Conservation (phyloP, 1,140 invertebrate genomes). For the Diplogasteroides magnus region DNA sequence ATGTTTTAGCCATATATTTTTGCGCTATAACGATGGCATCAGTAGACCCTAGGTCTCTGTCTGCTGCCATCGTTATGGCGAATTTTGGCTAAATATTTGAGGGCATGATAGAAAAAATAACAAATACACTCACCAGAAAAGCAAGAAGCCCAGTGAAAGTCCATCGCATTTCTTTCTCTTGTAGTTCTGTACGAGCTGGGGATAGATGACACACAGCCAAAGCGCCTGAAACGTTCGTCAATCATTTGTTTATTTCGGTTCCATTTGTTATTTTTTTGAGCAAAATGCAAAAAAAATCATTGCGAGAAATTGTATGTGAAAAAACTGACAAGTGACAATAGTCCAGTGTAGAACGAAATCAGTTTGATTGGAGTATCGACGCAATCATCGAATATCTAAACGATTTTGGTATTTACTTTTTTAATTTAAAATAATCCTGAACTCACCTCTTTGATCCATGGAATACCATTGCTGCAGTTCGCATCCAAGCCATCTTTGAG, state of each 20-base stretch:
- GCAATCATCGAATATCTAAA: constrained; percentile 33
- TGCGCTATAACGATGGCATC: too few relatives aligned
- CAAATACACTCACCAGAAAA: constrained; percentile 35
- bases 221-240: too few relatives aligned
- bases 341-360: constrained; percentile 27
- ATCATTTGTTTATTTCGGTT: too few relatives aligned
- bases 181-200: constrained; percentile 35
- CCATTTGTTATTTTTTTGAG: too few relatives aligned
- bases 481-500: constrained; percentile 25
- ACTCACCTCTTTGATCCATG: constrained; percentile 32
- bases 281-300: too few relatives aligned
- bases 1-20: too few relatives aligned
- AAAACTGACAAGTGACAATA: constrained; percentile 32
- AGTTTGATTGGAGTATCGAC: constrained; percentile 33
- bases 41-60: too few relatives aligned
- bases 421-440: too few relatives aligned
- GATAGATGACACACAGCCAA: constrained; percentile 33
- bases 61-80: too few relatives aligned
- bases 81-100: too few relatives aligned
- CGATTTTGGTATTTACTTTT: background rate
- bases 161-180: constrained; percentile 32
- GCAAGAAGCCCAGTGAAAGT: constrained; percentile 26
- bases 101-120: too few relatives aligned
- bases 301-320: too few relatives aligned
- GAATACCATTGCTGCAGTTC: constrained; percentile 32